A percentile compares a stretch with the other conserved stretches of the same genome.
Evolutionary conservation across 2,888 invertebrate species (phyloP).

Genomic region (Sthenelais limicola): DNA sequence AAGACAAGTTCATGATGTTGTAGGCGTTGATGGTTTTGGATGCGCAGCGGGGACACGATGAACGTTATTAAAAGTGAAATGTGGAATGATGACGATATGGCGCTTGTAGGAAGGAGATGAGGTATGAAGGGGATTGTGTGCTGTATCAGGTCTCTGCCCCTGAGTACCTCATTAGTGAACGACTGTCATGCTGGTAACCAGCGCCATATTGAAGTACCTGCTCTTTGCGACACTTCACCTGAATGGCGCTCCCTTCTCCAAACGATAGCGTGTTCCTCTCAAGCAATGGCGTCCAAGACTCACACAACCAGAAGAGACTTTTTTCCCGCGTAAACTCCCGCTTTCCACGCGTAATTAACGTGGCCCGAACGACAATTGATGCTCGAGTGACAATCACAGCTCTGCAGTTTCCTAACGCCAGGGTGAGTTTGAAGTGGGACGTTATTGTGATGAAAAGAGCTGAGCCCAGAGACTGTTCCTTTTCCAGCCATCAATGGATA

Average conservation of each 20-base stretch:
- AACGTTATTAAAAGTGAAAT: neutral
- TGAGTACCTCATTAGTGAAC: conserved; percentile 22
- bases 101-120: neutral
- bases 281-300: neutral
- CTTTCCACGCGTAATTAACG: conserved; percentile 25
- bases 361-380: conserved; percentile 20
- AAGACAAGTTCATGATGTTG: conserved; percentile 22
- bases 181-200: conserved; percentile 9
- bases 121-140: neutral
- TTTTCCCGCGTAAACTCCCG: neutral
- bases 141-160: conserved; percentile 2
- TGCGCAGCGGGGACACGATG: neutral
- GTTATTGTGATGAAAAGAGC: too few species aligned
- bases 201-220: conserved; percentile 5
- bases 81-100: conserved; percentile 5
- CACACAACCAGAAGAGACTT: neutral
- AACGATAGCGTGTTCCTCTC: too few species aligned
- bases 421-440: too few species aligned
- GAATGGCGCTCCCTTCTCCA: conserved; percentile 22
- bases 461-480: too few species aligned
- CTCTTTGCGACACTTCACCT: neutral
- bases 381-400: too few species aligned
- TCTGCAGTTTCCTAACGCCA: too few species aligned
- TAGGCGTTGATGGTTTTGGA: conserved; percentile 14
- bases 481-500: too few species aligned